Base-by-base conservation (phyloP, 2,113 vertebrate species). In the Cyanistes caeruleus region DNA sequence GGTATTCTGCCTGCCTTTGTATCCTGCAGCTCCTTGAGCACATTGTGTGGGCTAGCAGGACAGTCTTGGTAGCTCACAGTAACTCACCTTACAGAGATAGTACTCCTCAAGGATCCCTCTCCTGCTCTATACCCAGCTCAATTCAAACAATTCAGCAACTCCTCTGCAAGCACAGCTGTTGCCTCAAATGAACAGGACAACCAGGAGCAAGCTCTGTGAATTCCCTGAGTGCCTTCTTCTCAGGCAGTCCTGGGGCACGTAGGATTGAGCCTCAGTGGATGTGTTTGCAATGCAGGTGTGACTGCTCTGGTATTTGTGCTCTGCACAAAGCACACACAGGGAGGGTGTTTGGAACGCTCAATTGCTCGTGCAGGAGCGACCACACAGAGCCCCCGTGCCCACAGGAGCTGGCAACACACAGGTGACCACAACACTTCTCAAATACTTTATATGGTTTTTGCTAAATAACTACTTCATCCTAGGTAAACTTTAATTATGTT, bases 371-470 rank as follows among this genome's bases (percentile, higher is more conserved):
- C 0, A 4, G 72, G 25, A 89, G 41, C 0, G 2, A 56, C 56
- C 11, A 14, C 0, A 2, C 70, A 51, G n/a, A 22, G 48, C 33
- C 23, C 24, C 6, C 0, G 1, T 9, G 3, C 33, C 15, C 14
- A 55, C 46, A 41, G 68, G 25, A 78, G 22, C 30, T 22, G 18
- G 9, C 1, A 15, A 37, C 35, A 52, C 35, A 55, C 43, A 55
- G 35, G 52, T 25, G 69, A 43, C 24, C 33, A 24, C 19, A 52
- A 48, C 1, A 1, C 80, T 84, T 44, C 56, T 49, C 77, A 87
- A 92, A 79, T 46, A 25, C 23, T 81, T 35, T 16, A 0, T 55
- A 12, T 28, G 27, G 28, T 18, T 93, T 72, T 68, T 64, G 48
- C 43, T 28, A 33, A 55, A 28, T 31, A 67, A 41, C 11, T 63